Evolutionary conservation across 2,888 invertebrate species (phyloP), one percentile per base, ranked within the genome.

Genomic region (Standfussiana lucernea): DNA sequence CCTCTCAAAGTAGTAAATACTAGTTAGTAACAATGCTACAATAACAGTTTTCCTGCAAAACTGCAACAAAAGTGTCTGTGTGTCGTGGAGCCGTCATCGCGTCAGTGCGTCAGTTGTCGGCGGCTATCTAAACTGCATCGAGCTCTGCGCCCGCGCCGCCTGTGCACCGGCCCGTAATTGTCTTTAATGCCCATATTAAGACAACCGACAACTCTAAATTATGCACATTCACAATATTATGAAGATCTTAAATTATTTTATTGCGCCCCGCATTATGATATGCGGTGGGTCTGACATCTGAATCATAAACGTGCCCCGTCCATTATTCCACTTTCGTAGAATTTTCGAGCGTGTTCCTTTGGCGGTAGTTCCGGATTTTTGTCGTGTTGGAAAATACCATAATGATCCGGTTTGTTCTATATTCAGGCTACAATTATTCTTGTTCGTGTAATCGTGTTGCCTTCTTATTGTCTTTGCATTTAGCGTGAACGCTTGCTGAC

Each of bases 91-190:
- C 72, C 72, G 76, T 70, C 73, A 56, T 28, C 56, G 28, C 56
- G 28, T 15, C n/a, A 76, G 79, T 79, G 83, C 86, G 84, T 86
- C 86, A 86, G 81, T 70, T 82, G 78, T 86, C 73, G 80, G 77
- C 75, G 90, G 91, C 92, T 95, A 95, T 95, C 95, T 95, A 91
- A 95, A 95, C 93, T 93, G 93, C 95, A 94, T 94, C 93, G 90
- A 87, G 87, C 86, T 86, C 82, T 78, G 89, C 86, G 90, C 86
- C 79, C 80, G 87, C 79, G 79, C 75, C 82, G 77, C 80, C 66
- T 82, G 84, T 85, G 88, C 86, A 86, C 77, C 87, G 88, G 84
- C 90, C 86, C 90, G 91, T 91, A 89, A 93, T 92, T 93, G 93
- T 92, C 90, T 91, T 91, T 92, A 93, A 94, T 94, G 93, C 89